Conservation (phyloP, 1,140 invertebrate genomes). For the Apis mellifera region Amel_HAv3.1 CM009943.2:6225501-6226000, state of each 20-base stretch:
- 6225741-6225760: conserved; percentile 40
- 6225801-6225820: conserved; percentile 13
- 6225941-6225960: not conserved
- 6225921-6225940: not conserved
- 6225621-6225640: not conserved
- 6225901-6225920: not conserved
- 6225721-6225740: not conserved
- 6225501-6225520: too few species aligned
- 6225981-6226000: not conserved
- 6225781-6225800: not conserved
- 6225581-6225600: too few species aligned
- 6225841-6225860: not conserved
- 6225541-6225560: too few species aligned
- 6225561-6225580: too few species aligned
- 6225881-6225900: conserved; percentile 4
- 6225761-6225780: conserved; percentile 24
- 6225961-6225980: conserved; percentile 7
- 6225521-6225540: too few species aligned
- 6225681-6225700: too few species aligned
- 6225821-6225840: conserved; percentile 31
- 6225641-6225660: too few species aligned
- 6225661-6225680: too few species aligned
- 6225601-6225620: too few species aligned
- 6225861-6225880: not conserved
- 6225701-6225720: too few species aligned